Conservation (phyloP, 2,797 vertebrate genomes). For the Tenualosa ilisha region DNA sequence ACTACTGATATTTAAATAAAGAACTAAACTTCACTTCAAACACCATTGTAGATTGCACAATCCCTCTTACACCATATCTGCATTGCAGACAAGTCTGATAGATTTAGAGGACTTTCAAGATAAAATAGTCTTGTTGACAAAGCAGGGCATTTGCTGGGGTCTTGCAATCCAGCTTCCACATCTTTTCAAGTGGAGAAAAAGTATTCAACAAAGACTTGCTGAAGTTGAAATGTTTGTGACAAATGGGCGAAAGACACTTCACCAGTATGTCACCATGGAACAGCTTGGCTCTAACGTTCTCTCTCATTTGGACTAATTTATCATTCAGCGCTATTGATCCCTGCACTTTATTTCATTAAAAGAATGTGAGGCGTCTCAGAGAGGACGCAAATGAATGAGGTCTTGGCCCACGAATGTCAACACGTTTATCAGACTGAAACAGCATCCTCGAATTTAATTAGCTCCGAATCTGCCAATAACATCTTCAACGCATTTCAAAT, state of each 20-base stretch:
- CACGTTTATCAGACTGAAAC: conserved; percentile 20
- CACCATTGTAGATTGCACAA: not conserved
- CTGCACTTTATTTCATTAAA: conserved; percentile 24
- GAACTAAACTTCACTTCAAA: not conserved
- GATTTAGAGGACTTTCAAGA: not conserved
- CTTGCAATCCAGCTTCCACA: not conserved
- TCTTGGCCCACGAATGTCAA: conserved; percentile 10
- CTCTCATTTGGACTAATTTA: conserved; percentile 20
- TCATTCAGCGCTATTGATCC: conserved; percentile 17
- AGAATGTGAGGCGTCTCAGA: conserved; percentile 10
- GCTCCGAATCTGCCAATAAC: conserved; percentile 16
- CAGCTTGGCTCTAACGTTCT: conserved; percentile 8
- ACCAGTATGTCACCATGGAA: conserved; percentile 14
- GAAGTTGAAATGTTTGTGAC: conserved; percentile 7
- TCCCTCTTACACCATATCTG: not conserved
- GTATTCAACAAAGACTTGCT: conserved; percentile 17
- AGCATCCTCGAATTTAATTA: conserved; percentile 21
- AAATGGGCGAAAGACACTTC: conserved; percentile 20
- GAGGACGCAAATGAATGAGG: conserved; percentile 15
- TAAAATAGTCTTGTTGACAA: conserved; percentile 14
- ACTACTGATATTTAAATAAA: not conserved
- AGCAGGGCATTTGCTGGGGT: not conserved
- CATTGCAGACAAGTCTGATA: not conserved
- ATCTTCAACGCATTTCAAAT: conserved; percentile 9
- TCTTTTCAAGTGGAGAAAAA: conserved; percentile 21